A percentile compares a stretch with the other conserved stretches of the same genome.
phyloP scores from a whole-genome alignment of 2,888 invertebrate species.

The Ichneumoninae sp. region DNA sequence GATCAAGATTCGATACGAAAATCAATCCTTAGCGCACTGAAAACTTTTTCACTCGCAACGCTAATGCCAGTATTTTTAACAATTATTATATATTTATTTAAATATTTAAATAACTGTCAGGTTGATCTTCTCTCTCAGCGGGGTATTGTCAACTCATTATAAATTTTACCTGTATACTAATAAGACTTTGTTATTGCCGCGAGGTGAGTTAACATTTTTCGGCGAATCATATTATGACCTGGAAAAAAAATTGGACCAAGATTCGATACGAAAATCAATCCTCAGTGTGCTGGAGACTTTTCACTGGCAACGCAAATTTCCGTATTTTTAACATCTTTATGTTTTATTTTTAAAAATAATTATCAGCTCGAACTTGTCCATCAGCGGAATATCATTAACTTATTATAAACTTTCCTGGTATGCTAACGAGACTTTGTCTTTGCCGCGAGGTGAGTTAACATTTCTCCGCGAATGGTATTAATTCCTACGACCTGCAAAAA shows the following conservation, averaged over 20 bases:
- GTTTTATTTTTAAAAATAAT: too few species aligned
- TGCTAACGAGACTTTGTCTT: neutral
- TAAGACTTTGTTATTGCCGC: neutral
- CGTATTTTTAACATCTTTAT: too few species aligned
- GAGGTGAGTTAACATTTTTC: neutral
- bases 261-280: neutral
- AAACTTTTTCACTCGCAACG: neutral
- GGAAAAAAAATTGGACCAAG: neutral
- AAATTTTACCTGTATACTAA: slow-evolving; percentile 34
- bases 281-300: neutral
- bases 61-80: neutral
- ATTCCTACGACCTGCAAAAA: neutral
- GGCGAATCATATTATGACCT: neutral
- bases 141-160: slow-evolving; percentile 53
- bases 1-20: neutral
- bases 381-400: slow-evolving; percentile 57
- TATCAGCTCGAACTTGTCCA: neutral
- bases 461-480: neutral
- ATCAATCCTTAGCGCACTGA: neutral
- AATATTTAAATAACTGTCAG: too few species aligned
- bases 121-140: slow-evolving; percentile 3
- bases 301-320: too few species aligned
- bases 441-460: neutral
- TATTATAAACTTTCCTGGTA: slow-evolving; percentile 41
- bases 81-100: neutral